These are phyloP conservation scores for Myotis lucifugus DNA, from an alignment of 2,113 vertebrate species.

Conservation along the genomic window DNA sequence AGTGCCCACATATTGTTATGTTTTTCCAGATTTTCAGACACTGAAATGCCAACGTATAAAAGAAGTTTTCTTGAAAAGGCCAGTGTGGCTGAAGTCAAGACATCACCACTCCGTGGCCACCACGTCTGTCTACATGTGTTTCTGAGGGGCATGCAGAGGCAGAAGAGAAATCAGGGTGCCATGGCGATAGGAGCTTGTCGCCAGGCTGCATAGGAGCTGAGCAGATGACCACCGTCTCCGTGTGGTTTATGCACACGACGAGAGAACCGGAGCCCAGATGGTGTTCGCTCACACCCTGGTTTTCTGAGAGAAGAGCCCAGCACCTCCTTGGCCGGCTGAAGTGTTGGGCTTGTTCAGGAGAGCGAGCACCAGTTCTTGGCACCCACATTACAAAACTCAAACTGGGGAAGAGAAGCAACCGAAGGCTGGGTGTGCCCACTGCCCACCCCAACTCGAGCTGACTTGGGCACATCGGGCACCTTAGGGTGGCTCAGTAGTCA, in stretches of 20 bases:
- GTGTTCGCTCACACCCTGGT: background rate
- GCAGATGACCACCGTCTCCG: background rate
- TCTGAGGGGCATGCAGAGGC: background rate
- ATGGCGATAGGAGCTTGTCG: background rate
- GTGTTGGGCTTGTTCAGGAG: background rate
- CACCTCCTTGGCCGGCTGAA: background rate
- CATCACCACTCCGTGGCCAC: background rate
- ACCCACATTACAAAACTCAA: background rate
- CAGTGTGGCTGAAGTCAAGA: background rate
- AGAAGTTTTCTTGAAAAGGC: background rate
- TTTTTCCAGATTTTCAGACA: background rate
- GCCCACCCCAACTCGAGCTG: background rate
- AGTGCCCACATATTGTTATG: too few species aligned
- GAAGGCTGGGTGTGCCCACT: background rate
- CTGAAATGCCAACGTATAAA: background rate
- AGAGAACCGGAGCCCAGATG: background rate
- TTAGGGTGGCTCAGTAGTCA: background rate
- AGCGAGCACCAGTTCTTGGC: background rate
- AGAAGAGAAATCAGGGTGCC: background rate
- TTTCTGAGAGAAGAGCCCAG: background rate
- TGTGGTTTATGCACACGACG: background rate
- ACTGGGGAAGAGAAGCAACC: background rate
- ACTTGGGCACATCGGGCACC: too few species aligned
- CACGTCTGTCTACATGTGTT: background rate
- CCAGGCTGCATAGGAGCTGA: background rate